Evolutionary conservation across 2,888 invertebrate genomes (phyloP).

Genomic region (Clitarchus hookeri): DNA sequence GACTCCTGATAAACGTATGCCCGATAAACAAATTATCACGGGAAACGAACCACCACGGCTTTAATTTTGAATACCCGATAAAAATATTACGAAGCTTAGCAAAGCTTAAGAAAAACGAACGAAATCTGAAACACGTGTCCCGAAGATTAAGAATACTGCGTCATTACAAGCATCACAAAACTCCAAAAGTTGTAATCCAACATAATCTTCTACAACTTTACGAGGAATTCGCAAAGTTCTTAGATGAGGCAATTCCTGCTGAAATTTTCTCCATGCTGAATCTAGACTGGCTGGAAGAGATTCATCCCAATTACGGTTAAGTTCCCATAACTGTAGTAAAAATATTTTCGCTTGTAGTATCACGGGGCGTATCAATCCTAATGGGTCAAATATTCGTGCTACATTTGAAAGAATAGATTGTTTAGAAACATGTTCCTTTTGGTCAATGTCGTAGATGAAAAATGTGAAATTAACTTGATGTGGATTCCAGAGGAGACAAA

Average conservation of each 20-base stretch:
- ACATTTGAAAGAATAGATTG: conserved; percentile 45
- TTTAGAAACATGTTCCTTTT: conserved; percentile 18
- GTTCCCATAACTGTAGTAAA: conserved; percentile 44
- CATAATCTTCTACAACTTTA: conserved; percentile 42
- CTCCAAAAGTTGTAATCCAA: background rate
- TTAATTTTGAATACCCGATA: too few species aligned
- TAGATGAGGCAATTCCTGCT: background rate
- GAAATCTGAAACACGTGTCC: too few species aligned
- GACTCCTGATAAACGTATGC: too few species aligned
- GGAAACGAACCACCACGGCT: too few species aligned
- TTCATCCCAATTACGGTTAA: conserved; percentile 46
- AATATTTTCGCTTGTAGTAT: conserved; percentile 42
- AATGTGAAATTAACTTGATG: background rate
- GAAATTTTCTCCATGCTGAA: background rate
- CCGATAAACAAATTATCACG: too few species aligned
- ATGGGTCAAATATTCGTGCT: conserved; percentile 37
- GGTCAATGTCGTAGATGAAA: background rate
- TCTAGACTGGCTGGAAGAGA: conserved; percentile 32
- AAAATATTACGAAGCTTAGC: too few species aligned
- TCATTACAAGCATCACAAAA: too few species aligned
- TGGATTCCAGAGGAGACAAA: background rate
- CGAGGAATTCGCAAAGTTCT: conserved; percentile 45
- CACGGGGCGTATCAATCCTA: background rate
- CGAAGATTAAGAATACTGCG: too few species aligned
- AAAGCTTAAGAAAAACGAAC: too few species aligned